Evolutionary conservation across 2,797 vertebrate species (phyloP).

Genomic region (Gallinago solitaria): DNA sequence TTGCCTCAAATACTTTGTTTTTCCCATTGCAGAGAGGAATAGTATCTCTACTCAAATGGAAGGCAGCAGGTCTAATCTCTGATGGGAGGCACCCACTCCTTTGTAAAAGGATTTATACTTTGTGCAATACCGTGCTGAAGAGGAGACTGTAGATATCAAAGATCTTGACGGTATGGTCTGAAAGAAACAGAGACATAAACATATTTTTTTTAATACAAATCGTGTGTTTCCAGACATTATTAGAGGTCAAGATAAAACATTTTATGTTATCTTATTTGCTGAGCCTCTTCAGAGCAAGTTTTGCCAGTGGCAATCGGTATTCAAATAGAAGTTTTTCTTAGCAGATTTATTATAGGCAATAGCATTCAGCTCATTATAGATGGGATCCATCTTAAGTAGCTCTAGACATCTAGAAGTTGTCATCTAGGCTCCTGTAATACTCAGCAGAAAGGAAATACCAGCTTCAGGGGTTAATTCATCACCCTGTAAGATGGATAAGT

Average conservation of each 20-base stretch:
- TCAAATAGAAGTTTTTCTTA: slow-evolving; percentile 1
- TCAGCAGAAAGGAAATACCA: neutral
- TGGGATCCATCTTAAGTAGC: neutral
- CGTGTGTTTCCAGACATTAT: neutral
- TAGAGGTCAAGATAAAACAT: neutral
- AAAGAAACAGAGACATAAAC: neutral
- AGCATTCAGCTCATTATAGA: neutral
- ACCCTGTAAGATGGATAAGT: neutral
- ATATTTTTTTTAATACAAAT: neutral
- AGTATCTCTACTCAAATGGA: neutral
- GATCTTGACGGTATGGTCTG: neutral
- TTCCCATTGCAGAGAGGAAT: neutral
- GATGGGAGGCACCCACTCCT: neutral
- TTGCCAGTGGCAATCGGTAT: neutral
- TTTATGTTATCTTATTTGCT: neutral
- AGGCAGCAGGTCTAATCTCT: neutral
- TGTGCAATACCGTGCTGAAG: neutral
- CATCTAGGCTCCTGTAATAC: neutral
- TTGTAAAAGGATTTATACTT: neutral
- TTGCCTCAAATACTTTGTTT: neutral
- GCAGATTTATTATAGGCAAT: neutral
- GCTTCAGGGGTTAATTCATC: neutral
- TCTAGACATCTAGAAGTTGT: neutral
- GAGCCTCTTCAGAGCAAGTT: neutral
- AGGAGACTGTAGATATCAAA: neutral